Base-by-base conservation (phyloP, 1,140 invertebrate genomes). In the Prorops nasuta region DNA sequence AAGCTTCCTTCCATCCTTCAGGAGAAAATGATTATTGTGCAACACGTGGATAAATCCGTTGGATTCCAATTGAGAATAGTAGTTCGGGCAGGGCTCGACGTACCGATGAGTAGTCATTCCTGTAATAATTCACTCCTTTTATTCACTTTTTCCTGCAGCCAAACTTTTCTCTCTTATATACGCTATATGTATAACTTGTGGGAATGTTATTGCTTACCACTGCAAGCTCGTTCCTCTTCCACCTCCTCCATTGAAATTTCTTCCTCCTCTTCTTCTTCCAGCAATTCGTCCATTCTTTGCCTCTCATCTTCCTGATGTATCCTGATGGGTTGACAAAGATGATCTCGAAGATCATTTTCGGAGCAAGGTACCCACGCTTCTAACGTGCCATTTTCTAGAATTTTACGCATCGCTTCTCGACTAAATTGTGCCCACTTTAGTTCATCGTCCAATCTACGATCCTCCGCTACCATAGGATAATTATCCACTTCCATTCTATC, bases 51-150 rank as follows among this genome's bases (percentile, higher is more conserved):
- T 42, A 12, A 69, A 78, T 0, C 71, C 70, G n/a, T 80, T 78
- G 4, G 60, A 48, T 8, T 72, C 63, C n/a, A 72, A 68, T 40
- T 77, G 74, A 12, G 78, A 67, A 44, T 72, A 64, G 21, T 64
- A 69, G 18, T 69, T 54, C 18, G 56, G 56, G 1, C 60, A 63
- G 7, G 61, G 55, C 45, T 79, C 60, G 2, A 81, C 54, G 46
- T 76, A 80, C 2, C 63, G 63, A 56, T 75, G 58, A n/a, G 75
- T 69, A 3, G 72, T 76, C 16, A 54, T 53, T 0, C 79, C 79
- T 64, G 24, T 14, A 43, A 39, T 39, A 18, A 39, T 19, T 19
- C 16, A 16, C 37, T 12, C 15, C 12, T 38, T 39, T 22, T 42
- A 15, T 36, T 8, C 0, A 8, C 1, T 1, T 8, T 47, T 6